A percentile compares a stretch with the other conserved stretches of the same genome.
phyloP scores from a whole-genome alignment of 2,888 invertebrate genomes.

The Ellobium chinense region DNA sequence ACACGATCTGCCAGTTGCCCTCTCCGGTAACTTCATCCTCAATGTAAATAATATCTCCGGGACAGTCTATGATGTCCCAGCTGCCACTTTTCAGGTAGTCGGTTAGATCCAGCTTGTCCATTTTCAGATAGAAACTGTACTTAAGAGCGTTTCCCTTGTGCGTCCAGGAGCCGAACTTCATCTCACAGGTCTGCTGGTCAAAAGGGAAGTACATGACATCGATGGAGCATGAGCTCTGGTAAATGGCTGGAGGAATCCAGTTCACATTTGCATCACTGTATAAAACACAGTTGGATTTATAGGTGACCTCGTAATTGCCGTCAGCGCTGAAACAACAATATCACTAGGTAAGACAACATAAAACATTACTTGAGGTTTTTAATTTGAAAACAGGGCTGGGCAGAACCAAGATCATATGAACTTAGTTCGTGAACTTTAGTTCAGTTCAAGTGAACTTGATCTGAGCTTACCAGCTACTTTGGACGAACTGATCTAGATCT shows the following conservation, averaged over 20 bases:
- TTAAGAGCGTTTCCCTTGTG: slow-evolving; percentile 75
- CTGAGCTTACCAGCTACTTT: too few species aligned
- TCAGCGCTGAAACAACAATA: slow-evolving; percentile 88
- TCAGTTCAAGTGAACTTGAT: too few species aligned
- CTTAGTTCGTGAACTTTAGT: too few species aligned
- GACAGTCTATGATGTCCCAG: slow-evolving; percentile 78
- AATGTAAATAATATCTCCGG: slow-evolving; percentile 66
- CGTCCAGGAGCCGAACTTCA: slow-evolving; percentile 93
- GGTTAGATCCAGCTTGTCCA: slow-evolving; percentile 74
- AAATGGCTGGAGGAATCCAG: slow-evolving; percentile 99
- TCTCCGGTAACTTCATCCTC: slow-evolving; percentile 66
- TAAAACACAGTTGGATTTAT: slow-evolving; percentile 98
- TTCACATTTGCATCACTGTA: slow-evolving; percentile 96
- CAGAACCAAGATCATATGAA: too few species aligned
- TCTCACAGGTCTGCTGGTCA: slow-evolving; percentile 99
- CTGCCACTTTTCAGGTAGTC: slow-evolving; percentile 78
- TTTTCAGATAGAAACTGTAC: slow-evolving; percentile 73
- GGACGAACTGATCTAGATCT: too few species aligned
- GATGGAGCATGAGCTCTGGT: slow-evolving; percentile 99
- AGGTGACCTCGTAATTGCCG: slow-evolving; percentile 99
- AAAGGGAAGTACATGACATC: slow-evolving; percentile 99
- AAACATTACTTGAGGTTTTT: too few species aligned
- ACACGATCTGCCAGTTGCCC: slow-evolving; percentile 85
- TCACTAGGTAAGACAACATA: too few species aligned
- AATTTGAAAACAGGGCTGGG: too few species aligned